Evolutionary conservation across 2,113 vertebrate genomes (phyloP).

Genomic region (Tautogolabrus adspersus): DNA sequence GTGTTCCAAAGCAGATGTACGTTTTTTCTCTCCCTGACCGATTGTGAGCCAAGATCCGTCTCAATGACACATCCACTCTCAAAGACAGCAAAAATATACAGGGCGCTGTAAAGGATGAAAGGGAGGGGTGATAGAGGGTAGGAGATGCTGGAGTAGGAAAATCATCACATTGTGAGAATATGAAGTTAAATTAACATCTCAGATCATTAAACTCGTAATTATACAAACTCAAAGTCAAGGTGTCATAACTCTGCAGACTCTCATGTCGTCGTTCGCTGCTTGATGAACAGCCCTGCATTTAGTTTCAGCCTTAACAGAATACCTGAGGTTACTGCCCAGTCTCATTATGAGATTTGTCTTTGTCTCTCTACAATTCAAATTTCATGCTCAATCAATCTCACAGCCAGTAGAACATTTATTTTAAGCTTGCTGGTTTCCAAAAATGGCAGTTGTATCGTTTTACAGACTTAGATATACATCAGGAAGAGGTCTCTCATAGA

Average conservation of each 20-base stretch:
- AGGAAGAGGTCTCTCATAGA: not conserved
- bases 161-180: constrained; percentile 1
- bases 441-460: not conserved
- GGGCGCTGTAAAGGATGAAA: not conserved
- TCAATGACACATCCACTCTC: constrained; percentile 29
- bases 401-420: not conserved
- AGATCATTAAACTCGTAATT: constrained; percentile 49
- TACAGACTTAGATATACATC: constrained; percentile 10
- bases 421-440: not conserved
- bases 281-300: constrained; percentile 9
- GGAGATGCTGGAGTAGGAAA: too few relatives aligned
- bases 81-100: not conserved
- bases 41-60: constrained; percentile 31
- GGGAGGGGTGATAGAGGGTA: not conserved
- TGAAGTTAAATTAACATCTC: constrained; percentile 48
- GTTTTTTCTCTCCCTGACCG: not conserved
- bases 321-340: not conserved
- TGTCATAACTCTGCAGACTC: constrained; percentile 29
- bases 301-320: constrained; percentile 22
- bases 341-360: not conserved
- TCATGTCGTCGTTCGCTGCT: constrained; percentile 28
- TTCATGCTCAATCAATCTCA: not conserved
- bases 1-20: constrained; percentile 10
- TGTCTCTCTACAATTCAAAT: not conserved
- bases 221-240: constrained; percentile 35